These are phyloP conservation scores for Rafetus swinhoei DNA, from an alignment of 2,113 vertebrate genomes.

Conservation along the genomic window DNA sequence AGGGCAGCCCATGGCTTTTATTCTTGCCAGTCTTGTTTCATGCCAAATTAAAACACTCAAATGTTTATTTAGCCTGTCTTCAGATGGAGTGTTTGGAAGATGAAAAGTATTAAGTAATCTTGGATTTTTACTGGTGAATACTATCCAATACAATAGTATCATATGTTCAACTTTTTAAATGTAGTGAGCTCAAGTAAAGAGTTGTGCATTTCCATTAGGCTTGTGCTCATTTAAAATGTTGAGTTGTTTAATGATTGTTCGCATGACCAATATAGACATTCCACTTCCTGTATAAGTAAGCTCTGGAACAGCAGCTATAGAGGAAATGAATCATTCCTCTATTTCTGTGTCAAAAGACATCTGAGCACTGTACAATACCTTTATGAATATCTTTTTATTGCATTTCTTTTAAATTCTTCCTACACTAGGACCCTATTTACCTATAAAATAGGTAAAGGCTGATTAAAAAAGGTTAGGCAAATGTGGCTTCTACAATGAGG, in stretches of 20 bases:
- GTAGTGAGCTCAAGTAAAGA: background rate
- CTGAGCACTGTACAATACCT: background rate
- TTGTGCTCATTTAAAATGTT: background rate
- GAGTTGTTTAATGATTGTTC: background rate
- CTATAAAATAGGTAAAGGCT: background rate
- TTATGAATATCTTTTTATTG: constrained; percentile 19
- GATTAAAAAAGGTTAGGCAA: background rate
- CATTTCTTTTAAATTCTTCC: background rate
- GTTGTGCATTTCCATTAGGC: background rate
- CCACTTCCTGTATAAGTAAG: constrained; percentile 1
- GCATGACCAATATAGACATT: background rate
- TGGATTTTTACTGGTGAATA: background rate
- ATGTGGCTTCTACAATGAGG: background rate
- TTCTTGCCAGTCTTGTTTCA: background rate
- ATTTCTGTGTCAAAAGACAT: constrained; percentile 50
- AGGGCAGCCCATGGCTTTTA: background rate
- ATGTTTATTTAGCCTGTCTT: background rate
- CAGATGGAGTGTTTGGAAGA: background rate
- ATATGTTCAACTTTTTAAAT: background rate
- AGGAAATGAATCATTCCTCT: constrained; percentile 75
- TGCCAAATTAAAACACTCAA: background rate
- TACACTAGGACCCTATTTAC: background rate
- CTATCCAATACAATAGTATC: background rate
- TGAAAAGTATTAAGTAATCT: background rate
- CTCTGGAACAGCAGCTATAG: constrained; percentile 34